phyloP scores from a whole-genome alignment of 2,888 invertebrate species.

The Pristionchus fissidentatus region DNA sequence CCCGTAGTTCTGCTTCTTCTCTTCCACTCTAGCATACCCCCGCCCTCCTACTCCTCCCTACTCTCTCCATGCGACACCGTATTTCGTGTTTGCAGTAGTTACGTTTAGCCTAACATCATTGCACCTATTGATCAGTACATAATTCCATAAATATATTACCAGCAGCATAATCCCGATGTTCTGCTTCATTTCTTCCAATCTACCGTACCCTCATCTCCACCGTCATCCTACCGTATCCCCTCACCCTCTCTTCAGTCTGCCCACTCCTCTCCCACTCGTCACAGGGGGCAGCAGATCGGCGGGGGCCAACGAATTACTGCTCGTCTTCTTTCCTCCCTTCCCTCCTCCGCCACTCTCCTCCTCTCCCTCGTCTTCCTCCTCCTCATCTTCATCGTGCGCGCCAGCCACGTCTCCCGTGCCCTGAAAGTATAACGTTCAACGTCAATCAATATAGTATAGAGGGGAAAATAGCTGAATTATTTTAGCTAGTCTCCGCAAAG shows the following conservation, averaged over 20 bases:
- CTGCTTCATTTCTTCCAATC: not conserved
- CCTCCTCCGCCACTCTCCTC: not conserved
- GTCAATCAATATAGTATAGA: not conserved
- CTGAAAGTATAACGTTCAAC: not conserved
- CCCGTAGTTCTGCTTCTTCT: too few relatives aligned
- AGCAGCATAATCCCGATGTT: too few relatives aligned
- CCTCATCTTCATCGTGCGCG: not conserved
- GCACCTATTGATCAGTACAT: too few relatives aligned
- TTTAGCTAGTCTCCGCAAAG: too few relatives aligned
- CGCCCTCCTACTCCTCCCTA: not conserved
- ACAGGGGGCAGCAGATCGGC: not conserved
- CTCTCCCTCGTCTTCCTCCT: conserved; percentile 33
- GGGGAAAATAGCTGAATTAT: too few relatives aligned
- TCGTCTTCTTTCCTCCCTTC: not conserved
- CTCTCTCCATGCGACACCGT: too few relatives aligned
- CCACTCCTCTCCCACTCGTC: not conserved
- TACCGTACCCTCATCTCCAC: not conserved
- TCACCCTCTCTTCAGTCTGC: conserved; percentile 26
- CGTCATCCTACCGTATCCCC: not conserved
- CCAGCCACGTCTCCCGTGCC: not conserved
- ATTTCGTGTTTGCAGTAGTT: too few relatives aligned
- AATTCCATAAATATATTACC: too few relatives aligned
- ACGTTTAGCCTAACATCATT: too few relatives aligned
- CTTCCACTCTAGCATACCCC: too few relatives aligned
- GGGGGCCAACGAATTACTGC: not conserved